Evolutionary conservation across 2,888 invertebrate genomes (phyloP).

Genomic region (Melinaea marsaeus): DNA sequence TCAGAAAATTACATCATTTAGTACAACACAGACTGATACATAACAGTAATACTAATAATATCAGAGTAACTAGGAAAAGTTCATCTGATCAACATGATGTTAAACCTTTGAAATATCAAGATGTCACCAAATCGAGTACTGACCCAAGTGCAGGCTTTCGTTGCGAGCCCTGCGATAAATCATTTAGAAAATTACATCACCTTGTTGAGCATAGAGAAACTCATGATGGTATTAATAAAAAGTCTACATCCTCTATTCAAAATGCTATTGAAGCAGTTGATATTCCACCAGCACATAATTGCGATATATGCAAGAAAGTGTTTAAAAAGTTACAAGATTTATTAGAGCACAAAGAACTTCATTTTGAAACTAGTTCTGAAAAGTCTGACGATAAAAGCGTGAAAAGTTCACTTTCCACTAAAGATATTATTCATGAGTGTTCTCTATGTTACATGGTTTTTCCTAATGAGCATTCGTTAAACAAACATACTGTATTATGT

Average conservation of each 20-base stretch:
- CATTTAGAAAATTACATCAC: conserved; percentile 72
- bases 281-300: conserved; percentile 47
- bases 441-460: conserved; percentile 75
- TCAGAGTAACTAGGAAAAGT: conserved; percentile 51
- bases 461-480: conserved; percentile 72
- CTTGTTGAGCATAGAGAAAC: conserved; percentile 73
- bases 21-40: conserved; percentile 71
- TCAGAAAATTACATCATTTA: conserved; percentile 69
- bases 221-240: conserved; percentile 66
- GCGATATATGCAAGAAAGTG: conserved; percentile 68
- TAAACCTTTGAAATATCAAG: conserved; percentile 45
- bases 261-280: conserved; percentile 41
- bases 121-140: conserved; percentile 45
- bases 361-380: conserved; percentile 62
- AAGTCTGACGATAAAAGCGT: conserved; percentile 69
- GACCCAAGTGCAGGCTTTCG: conserved; percentile 67
- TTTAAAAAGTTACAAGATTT: conserved; percentile 68
- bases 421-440: conserved; percentile 74
- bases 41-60: conserved; percentile 43
- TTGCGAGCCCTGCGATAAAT: conserved; percentile 73
- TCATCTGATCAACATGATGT: conserved; percentile 57
- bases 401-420: conserved; percentile 64
- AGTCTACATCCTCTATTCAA: conserved; percentile 35
- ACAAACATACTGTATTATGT: conserved; percentile 64
- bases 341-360: conserved; percentile 71